Conservation (phyloP, 2,113 vertebrate species). For the Fukomys damarensis region DNA sequence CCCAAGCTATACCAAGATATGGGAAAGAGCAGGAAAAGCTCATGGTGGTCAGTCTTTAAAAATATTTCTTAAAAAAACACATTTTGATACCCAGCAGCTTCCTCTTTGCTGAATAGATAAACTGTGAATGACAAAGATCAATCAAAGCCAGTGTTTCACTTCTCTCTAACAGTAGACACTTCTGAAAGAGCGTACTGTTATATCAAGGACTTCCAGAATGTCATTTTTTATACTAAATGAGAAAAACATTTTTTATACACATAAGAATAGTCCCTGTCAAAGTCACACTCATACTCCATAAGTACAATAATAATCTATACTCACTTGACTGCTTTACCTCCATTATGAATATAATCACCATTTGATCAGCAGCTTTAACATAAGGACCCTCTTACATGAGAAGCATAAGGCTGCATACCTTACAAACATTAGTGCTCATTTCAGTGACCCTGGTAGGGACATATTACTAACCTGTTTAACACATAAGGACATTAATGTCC, state of each 20-base stretch:
- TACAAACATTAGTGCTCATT: neutral
- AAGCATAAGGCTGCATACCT: neutral
- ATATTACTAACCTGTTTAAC: neutral
- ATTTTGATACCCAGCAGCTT: constrained; percentile 61
- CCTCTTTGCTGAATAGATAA: constrained; percentile 76
- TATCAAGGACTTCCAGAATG: constrained; percentile 56
- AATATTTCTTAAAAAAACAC: constrained; percentile 33
- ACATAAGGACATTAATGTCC: neutral
- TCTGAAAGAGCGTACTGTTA: constrained; percentile 56
- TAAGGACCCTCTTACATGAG: neutral
- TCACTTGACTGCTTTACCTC: neutral
- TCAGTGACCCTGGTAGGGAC: neutral
- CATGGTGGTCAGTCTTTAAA: constrained; percentile 26
- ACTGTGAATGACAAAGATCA: constrained; percentile 75
- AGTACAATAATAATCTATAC: constrained; percentile 19
- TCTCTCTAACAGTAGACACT: constrained; percentile 58
- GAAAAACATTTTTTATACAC: constrained; percentile 45
- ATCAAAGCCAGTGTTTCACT: constrained; percentile 75
- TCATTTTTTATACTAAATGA: constrained; percentile 52
- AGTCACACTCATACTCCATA: neutral
- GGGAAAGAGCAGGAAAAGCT: constrained; percentile 20
- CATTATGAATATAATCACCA: neutral
- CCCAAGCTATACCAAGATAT: constrained; percentile 29
- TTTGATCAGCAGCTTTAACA: neutral
- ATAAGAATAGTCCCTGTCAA: constrained; percentile 29